Evolutionary conservation across 2,888 invertebrate genomes (phyloP).

Genomic region (Drosophila prolongata): DNA sequence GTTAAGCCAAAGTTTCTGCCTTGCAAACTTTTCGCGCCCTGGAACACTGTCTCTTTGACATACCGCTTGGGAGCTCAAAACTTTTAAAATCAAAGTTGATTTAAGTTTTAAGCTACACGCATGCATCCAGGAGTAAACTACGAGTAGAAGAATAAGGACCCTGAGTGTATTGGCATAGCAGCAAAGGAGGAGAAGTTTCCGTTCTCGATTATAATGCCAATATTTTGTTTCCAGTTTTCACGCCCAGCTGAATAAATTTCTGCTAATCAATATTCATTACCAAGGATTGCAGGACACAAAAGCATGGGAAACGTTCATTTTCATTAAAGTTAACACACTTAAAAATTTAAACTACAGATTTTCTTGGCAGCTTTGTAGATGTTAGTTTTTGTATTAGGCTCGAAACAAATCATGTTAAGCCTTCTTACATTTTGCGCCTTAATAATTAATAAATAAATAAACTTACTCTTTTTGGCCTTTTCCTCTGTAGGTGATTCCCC

Average conservation of each 20-base stretch:
- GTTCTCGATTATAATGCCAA: conserved; percentile 51
- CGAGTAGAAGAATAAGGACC: neutral
- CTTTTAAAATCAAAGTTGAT: conserved; percentile 73
- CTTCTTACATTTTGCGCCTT: too few species aligned
- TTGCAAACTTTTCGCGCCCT: conserved; percentile 31
- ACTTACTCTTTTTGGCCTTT: conserved; percentile 65
- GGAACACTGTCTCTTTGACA: conserved; percentile 51
- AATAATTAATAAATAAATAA: conserved; percentile 15
- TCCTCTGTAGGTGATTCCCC: conserved; percentile 10
- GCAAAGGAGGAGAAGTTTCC: conserved; percentile 9
- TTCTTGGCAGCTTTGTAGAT: neutral
- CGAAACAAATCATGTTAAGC: neutral
- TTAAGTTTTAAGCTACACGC: conserved; percentile 57
- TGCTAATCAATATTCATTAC: conserved; percentile 76
- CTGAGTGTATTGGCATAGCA: conserved; percentile 10
- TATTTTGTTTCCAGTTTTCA: conserved; percentile 52
- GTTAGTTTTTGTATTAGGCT: too few species aligned
- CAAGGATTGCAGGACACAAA: neutral
- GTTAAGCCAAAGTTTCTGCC: conserved; percentile 57
- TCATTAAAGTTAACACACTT: neutral
- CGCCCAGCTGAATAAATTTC: conserved; percentile 38
- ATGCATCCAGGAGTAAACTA: conserved; percentile 20
- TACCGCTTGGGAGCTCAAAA: conserved; percentile 56
- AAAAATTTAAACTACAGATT: neutral
- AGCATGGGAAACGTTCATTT: neutral